Evolutionary conservation across 2,888 invertebrate genomes (phyloP), one percentile per base, ranked within the genome.

Genomic region (Agriopis marginaria): DNA sequence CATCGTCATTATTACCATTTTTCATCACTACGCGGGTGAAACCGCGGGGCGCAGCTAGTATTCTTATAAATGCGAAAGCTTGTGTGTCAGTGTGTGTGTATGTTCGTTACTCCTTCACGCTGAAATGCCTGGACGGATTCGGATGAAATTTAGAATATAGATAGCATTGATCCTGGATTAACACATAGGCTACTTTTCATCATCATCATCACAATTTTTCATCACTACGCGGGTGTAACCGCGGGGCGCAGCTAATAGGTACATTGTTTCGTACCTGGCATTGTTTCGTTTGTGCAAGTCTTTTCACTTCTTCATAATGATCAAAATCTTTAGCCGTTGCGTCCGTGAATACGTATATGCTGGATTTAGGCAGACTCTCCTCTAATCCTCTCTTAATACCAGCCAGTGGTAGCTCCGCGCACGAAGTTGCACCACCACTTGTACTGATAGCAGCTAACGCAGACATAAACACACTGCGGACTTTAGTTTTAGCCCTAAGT

Each of bases 321-420:
- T 3, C 0, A 8, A 76, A 63, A 60, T 92, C 92, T 17, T 82
- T 79, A 0, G 91, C 86, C 0, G 86, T 79, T 0, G 91, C 92
- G 64, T 92, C 92, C 7, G 91, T 92, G 11, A 89, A 89, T 0
- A 92, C 88, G 66, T 88, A 92, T 0, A 92, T 47, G 5, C 81
- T 80, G 0, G 92, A 92, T 0, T 79, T 75, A 0, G 87, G 84
- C 7, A 82, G 73, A 67, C 90, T 89, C 2, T 77, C 50, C 42
- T 73, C 72, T 3, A 92, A 75, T 0, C 79, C 91, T 7, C 73
- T 32, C 71, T 87, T 81, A 7, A 92, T 89, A 14, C 91, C 92
- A 1, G 72, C 51, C 85, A 92, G 81, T 0, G 88, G 68, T 75
- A 81, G 77, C 74, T 92, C 92, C 0, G 87, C 85, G 58, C 92